Base-by-base conservation (phyloP, 2,797 vertebrate species). In the Enteromius mattozi region DNA sequence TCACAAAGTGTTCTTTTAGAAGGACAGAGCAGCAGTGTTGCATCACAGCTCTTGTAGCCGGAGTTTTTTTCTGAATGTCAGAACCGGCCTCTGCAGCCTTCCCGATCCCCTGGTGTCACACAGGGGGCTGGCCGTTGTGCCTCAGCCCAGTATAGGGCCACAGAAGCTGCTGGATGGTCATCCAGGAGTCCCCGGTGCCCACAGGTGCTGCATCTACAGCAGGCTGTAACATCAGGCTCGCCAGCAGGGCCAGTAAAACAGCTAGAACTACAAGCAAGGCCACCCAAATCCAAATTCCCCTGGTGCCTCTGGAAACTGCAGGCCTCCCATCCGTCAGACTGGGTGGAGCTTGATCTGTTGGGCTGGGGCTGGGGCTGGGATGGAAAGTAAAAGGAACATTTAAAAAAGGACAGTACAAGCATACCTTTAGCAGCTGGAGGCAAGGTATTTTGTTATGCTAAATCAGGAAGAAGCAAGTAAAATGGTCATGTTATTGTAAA, bases 131-230 rank as follows among this genome's bases (percentile, higher is more conserved):
- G 1, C 95, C 96, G 0, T 98, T 93, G 92, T 98, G 96, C 47
- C 89, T 94, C 13, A 99, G 95, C 86, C 95, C 93, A 0, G 96
- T 91, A 77, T 97, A 97, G 17, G 97, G 97, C 97, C 97, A 99
- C 87, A 99, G 88, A 84, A 98, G 92, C 88, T 99, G 96, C 93
- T 98, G 97, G 71, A 99, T 94, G 33, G 96, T 95, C 74, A 93
- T 94, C 97, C 98, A 99, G 68, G 96, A 95, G 92, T 95, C 95
- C 17, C 97, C 97, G 0, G 96, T 96, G 40, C 95, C 96, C 3
- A 95, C 93, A 0, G 97, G 96, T 1, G 97, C 96, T 0, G 97
- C 97, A 0, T 97, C 97, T 2, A 94, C 97, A 0, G 96, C 94
- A 21, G 95, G 96, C 83, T 98, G 97, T 89, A 98, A 95, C 86